phyloP scores from a whole-genome alignment of 1,140 invertebrate species.

The Armadillidium nasatum region DNA sequence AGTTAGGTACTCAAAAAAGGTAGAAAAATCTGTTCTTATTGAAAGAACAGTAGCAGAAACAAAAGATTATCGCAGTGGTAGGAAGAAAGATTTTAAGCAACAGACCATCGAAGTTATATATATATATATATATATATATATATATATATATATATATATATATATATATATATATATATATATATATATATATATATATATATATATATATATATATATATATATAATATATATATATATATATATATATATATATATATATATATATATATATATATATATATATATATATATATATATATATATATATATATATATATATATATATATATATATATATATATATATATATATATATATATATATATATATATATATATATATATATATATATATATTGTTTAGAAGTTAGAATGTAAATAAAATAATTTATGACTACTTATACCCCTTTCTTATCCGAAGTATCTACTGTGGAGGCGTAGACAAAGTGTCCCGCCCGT shows the following conservation, averaged over 20 bases:
- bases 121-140: neutral
- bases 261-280: too few relatives aligned
- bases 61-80: neutral
- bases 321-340: slow-evolving; percentile 28
- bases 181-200: too few relatives aligned
- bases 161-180: too few relatives aligned
- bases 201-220: too few relatives aligned
- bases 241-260: too few relatives aligned
- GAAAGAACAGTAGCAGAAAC: neutral
- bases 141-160: neutral
- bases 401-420: neutral
- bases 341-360: slow-evolving; percentile 27
- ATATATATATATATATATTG: too few relatives aligned
- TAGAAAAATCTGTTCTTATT: too few relatives aligned
- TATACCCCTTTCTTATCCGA: slow-evolving; percentile 32
- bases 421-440: neutral
- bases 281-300: too few relatives aligned
- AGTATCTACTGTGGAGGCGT: slow-evolving; percentile 25
- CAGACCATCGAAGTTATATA: neutral
- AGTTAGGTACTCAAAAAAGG: too few relatives aligned
- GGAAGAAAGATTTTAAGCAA: too few relatives aligned
- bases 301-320: too few relatives aligned
- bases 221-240: too few relatives aligned
- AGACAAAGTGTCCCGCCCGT: slow-evolving; percentile 23
- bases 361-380: neutral